These are phyloP conservation scores for Paracentrotus lividus DNA, from an alignment of 53 echinoderm and acorn worm genomes.

Conservation along the genomic window DNA sequence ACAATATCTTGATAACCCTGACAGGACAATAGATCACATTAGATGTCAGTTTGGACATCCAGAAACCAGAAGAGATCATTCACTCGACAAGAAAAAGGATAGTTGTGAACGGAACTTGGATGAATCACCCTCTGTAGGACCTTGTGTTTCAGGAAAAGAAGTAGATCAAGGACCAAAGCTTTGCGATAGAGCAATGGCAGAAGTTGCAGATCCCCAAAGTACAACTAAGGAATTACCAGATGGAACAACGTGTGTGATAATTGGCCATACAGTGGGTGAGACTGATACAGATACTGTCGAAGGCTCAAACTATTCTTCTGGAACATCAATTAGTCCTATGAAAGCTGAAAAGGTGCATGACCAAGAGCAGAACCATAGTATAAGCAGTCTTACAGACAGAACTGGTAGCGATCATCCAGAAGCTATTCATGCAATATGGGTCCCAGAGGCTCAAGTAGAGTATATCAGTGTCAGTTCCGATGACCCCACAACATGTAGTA, in stretches of 20 bases:
- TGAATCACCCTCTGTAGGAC: neutral
- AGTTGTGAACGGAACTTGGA: neutral
- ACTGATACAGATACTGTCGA: neutral
- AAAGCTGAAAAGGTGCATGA: neutral
- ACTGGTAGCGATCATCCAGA: neutral
- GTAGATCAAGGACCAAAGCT: neutral
- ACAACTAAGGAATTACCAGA: neutral
- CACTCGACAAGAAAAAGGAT: neutral
- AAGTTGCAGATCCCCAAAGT: neutral
- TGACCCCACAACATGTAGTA: neutral
- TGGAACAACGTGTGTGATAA: conserved; percentile 40
- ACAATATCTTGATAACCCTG: neutral
- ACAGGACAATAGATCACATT: conserved; percentile 5
- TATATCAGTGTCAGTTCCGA: neutral
- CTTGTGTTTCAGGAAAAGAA: neutral
- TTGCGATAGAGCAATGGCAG: neutral
- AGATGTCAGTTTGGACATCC: neutral
- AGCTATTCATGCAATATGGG: conserved; percentile 36
- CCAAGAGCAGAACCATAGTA: neutral
- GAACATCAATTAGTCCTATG: neutral
- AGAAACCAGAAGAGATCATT: neutral
- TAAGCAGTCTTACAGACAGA: neutral
- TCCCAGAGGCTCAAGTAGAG: conserved; percentile 27
- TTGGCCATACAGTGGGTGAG: conserved; percentile 13
- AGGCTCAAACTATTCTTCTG: neutral